Base-by-base conservation (phyloP, 1,140 invertebrate genomes). In the Cardiocondyla obscurior region DNA sequence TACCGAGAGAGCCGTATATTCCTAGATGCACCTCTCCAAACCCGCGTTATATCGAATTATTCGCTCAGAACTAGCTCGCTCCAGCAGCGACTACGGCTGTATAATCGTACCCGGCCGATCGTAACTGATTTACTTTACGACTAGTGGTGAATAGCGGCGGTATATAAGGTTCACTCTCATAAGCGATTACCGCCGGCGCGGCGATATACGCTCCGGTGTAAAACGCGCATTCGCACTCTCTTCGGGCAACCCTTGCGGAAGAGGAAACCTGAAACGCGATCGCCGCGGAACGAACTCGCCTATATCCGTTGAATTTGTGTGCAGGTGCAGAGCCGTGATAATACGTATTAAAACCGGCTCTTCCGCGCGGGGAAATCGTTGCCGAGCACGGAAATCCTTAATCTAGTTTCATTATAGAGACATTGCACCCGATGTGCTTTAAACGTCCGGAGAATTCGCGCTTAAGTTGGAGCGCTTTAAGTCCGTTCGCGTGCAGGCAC, bases 71-170 rank as follows among this genome's bases (percentile, higher is more conserved):
- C 85, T 86, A 57, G 82, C 86, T 77, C 73, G 85, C 19, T 30
- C 19, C 30, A 30, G 44, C 58, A n/a, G 22, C 55, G 14, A 70
- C 77, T 70, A 39, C 25, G 51, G 74, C 81, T 76, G 42, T 53
- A 77, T n/a, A n/a, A n/a, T 79, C 74, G 49, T 51, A 55, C 16
- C 62, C n/a, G 36, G 28, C 74, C 84, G 81, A 84, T 88, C 84
- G 77, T 79, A 82, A 46, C 72, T 74, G 86, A 89, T 89, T 89
- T 88, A 89, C 84, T 88, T 89, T 86, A 88, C 55, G 79, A 85
- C 72, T 82, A 30, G 65, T 49, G 36, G 14, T 69, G 83, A 65
- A 88, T 42, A 64, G 64, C 69, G 76, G 70, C 83, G 60, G 73
- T 65, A 70, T 87, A 85, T 51, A 82, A 70, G 36, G 16, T 36